These are phyloP conservation scores for Nephrocerus scutellatus DNA, from an alignment of 2,888 invertebrate species.

Conservation along the genomic window DNA sequence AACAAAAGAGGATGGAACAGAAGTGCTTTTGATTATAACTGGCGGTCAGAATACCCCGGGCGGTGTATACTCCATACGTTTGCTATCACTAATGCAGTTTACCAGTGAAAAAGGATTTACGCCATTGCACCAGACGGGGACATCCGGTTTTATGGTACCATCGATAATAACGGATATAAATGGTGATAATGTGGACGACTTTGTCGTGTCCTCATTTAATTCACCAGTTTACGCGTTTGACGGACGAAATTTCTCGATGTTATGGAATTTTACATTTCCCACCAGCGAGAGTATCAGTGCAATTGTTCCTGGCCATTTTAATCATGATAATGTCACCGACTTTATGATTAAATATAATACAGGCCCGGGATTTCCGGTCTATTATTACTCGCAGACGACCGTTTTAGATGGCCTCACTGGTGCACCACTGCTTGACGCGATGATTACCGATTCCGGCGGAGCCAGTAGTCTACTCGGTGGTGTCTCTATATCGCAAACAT, in stretches of 20 bases:
- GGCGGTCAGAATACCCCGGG: conserved; percentile 68
- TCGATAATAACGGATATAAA: conserved; percentile 65
- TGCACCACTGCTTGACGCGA: conserved; percentile 37
- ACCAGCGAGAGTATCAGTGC: conserved; percentile 64
- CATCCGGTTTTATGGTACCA: conserved; percentile 61
- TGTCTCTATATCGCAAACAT: conserved; percentile 46
- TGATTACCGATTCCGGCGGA: conserved; percentile 48
- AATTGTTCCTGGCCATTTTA: conserved; percentile 71
- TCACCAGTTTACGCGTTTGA: conserved; percentile 65
- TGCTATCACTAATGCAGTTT: conserved; percentile 52
- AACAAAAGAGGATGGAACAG: conserved; percentile 55
- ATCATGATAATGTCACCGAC: conserved; percentile 69
- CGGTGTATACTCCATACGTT: conserved; percentile 58
- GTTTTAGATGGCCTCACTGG: conserved; percentile 43
- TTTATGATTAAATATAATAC: conserved; percentile 64
- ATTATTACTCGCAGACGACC: conserved; percentile 60
- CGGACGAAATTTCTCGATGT: conserved; percentile 56
- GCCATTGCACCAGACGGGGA: conserved; percentile 53
- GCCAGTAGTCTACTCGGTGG: conserved; percentile 45
- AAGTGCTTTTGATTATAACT: conserved; percentile 62
- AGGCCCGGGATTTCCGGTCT: conserved; percentile 65
- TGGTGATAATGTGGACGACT: conserved; percentile 63
- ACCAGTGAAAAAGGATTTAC: conserved; percentile 50
- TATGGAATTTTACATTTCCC: conserved; percentile 69
- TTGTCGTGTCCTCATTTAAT: conserved; percentile 66